Conservation (phyloP, 2,797 vertebrate species). For the Hypotaenidia philippensis region DNA sequence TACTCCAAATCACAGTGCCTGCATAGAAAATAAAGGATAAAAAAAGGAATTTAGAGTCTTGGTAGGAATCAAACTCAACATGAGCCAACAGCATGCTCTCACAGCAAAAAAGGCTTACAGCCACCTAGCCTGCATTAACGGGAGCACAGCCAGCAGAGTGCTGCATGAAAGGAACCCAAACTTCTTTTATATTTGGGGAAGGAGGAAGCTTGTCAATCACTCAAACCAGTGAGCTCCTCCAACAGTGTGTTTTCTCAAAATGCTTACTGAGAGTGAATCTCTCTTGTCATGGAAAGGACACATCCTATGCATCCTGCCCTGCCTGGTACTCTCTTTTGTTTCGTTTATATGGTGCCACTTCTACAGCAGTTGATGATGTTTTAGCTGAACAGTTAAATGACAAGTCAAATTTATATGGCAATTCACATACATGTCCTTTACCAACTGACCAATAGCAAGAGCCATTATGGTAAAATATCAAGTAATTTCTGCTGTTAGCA, state of each 20-base stretch:
- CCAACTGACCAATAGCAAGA: not conserved
- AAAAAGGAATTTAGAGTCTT: not conserved
- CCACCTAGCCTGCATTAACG: not conserved
- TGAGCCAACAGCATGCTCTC: not conserved
- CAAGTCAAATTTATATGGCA: not conserved
- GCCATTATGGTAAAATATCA: not conserved
- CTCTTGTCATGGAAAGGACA: not conserved
- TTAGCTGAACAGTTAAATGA: not conserved
- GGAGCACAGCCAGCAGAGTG: not conserved
- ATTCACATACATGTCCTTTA: not conserved
- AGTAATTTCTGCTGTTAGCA: not conserved
- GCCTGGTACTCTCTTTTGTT: not conserved
- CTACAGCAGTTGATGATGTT: not conserved
- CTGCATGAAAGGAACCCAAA: not conserved
- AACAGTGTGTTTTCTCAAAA: not conserved
- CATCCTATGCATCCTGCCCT: not conserved
- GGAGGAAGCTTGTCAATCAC: not conserved
- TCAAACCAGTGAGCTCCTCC: not conserved
- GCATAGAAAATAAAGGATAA: not conserved
- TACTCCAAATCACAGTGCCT: not conserved
- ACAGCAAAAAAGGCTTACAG: not conserved
- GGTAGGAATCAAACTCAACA: not conserved
- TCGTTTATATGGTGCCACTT: not conserved
- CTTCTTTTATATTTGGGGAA: not conserved
- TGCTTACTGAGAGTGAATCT: not conserved